A percentile compares a stretch with the other conserved stretches of the same genome.
Evolutionary conservation across 2,888 invertebrate genomes (phyloP).

Genomic region (Drosophila bunnanda): DNA sequence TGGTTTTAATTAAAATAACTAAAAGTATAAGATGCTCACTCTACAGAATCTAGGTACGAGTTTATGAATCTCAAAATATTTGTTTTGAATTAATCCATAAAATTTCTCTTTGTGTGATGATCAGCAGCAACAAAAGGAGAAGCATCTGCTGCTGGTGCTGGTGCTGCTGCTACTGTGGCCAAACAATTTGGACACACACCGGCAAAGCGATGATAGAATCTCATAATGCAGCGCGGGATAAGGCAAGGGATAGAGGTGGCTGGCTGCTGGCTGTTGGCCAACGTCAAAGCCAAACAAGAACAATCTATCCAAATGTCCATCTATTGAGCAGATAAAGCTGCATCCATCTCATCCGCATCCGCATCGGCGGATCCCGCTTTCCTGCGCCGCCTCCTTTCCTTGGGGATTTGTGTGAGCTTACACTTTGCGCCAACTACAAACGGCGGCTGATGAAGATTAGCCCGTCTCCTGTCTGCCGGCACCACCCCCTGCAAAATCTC

Average conservation of each 20-base stretch:
- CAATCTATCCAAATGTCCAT: slow-evolving; percentile 81
- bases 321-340: slow-evolving; percentile 78
- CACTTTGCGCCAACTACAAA: slow-evolving; percentile 77
- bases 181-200: slow-evolving; percentile 77
- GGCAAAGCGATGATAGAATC: slow-evolving; percentile 71
- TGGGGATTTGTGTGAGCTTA: slow-evolving; percentile 79
- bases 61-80: background rate
- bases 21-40: too few relatives aligned
- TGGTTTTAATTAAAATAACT: background rate
- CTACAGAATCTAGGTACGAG: too few relatives aligned
- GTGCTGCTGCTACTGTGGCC: slow-evolving; percentile 59
- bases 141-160: slow-evolving; percentile 55
- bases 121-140: slow-evolving; percentile 20
- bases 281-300: slow-evolving; percentile 79
- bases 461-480: slow-evolving; percentile 43
- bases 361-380: slow-evolving; percentile 21
- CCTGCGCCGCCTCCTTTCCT: slow-evolving; percentile 5
- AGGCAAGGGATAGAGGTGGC: slow-evolving; percentile 7
- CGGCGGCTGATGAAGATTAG: slow-evolving; percentile 83
- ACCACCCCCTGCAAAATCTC: slow-evolving; percentile 27
- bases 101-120: slow-evolving; percentile 7
- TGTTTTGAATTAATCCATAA: background rate
- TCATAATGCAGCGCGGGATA: slow-evolving; percentile 65
- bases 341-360: slow-evolving; percentile 42
- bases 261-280: slow-evolving; percentile 28